A percentile compares a stretch with the other conserved stretches of the same genome.
Evolutionary conservation across 1,140 invertebrate genomes (phyloP).

Genomic region (Holcopasites calliopsidis): DNA sequence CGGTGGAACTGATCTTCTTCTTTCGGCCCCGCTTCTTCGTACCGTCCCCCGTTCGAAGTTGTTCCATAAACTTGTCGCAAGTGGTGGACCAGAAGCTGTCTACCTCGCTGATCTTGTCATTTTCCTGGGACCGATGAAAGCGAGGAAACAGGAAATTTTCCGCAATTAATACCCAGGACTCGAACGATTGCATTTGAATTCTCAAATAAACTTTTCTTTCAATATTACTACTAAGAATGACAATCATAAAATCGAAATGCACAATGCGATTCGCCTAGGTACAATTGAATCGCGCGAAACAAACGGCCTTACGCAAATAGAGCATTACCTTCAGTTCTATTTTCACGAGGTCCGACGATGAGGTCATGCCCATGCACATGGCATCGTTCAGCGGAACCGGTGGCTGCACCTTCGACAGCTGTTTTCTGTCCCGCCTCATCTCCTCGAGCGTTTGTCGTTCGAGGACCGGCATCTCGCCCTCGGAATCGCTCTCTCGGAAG

Average conservation of each 20-base stretch:
- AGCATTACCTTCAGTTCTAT: constrained; percentile 72
- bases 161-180: too few relatives aligned
- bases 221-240: too few relatives aligned
- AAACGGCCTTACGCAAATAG: neutral
- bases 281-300: neutral
- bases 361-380: constrained; percentile 70
- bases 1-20: constrained; percentile 73
- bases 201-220: too few relatives aligned
- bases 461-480: constrained; percentile 81
- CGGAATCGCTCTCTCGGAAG: constrained; percentile 82
- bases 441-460: constrained; percentile 81
- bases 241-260: neutral
- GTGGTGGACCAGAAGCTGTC: constrained; percentile 83
- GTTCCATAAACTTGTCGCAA: constrained; percentile 87
- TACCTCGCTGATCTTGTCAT: constrained; percentile 71
- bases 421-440: constrained; percentile 81
- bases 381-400: constrained; percentile 77
- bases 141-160: neutral
- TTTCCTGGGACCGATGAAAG: constrained; percentile 64
- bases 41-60: constrained; percentile 82
- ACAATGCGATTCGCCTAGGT: neutral
- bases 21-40: constrained; percentile 80
- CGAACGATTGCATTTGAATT: too few relatives aligned
- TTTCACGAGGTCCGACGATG: constrained; percentile 73
- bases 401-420: constrained; percentile 78